Evolutionary conservation across 2,888 invertebrate genomes (phyloP).

Genomic region (Lepidonotus clava): DNA sequence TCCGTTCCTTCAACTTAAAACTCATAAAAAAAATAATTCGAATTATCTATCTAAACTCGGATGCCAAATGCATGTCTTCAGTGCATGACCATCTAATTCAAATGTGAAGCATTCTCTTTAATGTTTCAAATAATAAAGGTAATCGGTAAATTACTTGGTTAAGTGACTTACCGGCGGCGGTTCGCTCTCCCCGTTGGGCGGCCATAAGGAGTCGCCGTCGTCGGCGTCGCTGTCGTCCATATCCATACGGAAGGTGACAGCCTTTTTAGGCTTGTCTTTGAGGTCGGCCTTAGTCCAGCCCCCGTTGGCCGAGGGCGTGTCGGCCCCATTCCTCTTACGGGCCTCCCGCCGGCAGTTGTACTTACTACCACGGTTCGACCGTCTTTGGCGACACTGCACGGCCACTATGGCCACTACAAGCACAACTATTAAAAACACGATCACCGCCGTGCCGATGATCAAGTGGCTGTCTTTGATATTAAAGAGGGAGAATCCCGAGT

Average conservation of each 20-base stretch:
- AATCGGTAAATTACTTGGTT: too few species aligned
- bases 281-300: constrained; percentile 51
- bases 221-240: constrained; percentile 55
- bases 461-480: constrained; percentile 55
- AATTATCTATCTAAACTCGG: too few species aligned
- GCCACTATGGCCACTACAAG: constrained; percentile 43
- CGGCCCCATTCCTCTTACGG: constrained; percentile 30
- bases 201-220: constrained; percentile 53
- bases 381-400: constrained; percentile 52
- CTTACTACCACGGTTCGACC: constrained; percentile 20
- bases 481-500: constrained; percentile 55
- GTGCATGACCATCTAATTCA: too few species aligned
- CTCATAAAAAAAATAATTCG: too few species aligned
- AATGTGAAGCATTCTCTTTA: too few species aligned
- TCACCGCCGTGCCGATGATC: constrained; percentile 51
- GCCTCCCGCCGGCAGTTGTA: constrained; percentile 54
- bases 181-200: constrained; percentile 52
- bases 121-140: too few species aligned
- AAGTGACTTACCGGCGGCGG: constrained; percentile 36
- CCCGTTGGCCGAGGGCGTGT: constrained; percentile 27
- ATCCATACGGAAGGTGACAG: constrained; percentile 57
- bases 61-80: too few species aligned
- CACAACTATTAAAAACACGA: constrained; percentile 48
- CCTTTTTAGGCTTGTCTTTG: constrained; percentile 56
- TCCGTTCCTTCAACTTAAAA: too few species aligned